Evolutionary conservation across 2,797 vertebrate species (phyloP), one percentile per base, ranked within the genome.

Genomic region (Jordanella pulchra): DNA sequence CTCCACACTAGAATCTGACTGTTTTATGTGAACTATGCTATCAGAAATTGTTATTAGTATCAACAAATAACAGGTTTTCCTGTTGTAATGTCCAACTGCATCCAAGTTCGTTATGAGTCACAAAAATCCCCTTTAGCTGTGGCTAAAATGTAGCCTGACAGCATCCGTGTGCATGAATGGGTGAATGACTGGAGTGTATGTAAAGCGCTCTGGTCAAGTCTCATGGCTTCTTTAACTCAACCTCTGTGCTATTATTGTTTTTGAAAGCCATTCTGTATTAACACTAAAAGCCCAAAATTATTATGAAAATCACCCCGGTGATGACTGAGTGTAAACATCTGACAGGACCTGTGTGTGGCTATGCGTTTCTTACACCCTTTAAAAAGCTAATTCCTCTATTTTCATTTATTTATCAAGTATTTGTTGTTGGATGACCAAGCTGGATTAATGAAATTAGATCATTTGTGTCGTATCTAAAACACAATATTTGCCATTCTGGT

Each of bases 1-100:
- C 64, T 60, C 23, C 5, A 32, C 14, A 30, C 68, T 35, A 65
- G n/a, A 39, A 72, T 45, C 28, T 67, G 1, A 3, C n/a, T 80
- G 15, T 25, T 56, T 54, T 47, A 4, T 39, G 5, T 53, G 47
- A 78, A 58, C 6, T 54, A 13, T 28, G 67, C 71, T 27, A 70
- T 10, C 21, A 11, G 9, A 23, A 17, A 53, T 76, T 80, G 60
- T 71, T 80, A 53, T 74, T 44, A 60, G 42, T 80, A 53, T 25
- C 42, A 82, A 75, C 67, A 32, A 25, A 27, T 15, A 27, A 27
- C 47, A 21, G 35, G 35, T 50, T 50, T 21, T 54, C 3, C 25
- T 54, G n/a, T 11, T 53, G 47, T 4, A 50, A 7, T 5, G 18
- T 50, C 47, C 47, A 45, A 12, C 44, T 45, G 44, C 44, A 45